Base-by-base conservation (phyloP, 2,113 vertebrate species). In the Erythrocercus mccallii region DNA sequence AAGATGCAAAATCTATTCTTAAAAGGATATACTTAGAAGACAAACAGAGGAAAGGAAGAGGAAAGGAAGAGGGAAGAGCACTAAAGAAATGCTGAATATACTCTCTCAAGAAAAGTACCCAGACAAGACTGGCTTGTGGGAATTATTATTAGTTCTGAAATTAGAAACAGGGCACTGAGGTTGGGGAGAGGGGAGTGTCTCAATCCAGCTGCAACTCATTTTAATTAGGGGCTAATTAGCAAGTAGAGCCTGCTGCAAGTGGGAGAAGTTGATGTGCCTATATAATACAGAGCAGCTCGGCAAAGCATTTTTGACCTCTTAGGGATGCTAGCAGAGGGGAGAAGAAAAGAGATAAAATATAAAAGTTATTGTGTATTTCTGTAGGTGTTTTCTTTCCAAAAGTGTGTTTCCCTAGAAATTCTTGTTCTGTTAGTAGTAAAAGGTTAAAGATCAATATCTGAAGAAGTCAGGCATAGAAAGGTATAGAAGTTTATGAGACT, bases 121-220 rank as follows among this genome's bases (percentile, higher is more conserved):
- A 86, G 65, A 78, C 83, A 31, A 89, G 28, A 17, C 42, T 74
- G 19, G 4, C 50, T 90, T 73, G n/a, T 62, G 61, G n/a, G 76
- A 95, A 94, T 86, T 92, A 94, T 92, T 90, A 94, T 71, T 81
- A 70, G 38, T 47, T 92, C 88, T 84, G 83, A 86, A 96, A 95
- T 92, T 92, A 94, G 88, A 96, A 91, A 35, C 53, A 91, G 88
- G 76, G 78, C 94, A 91, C n/a, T 60, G 61, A 51, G 83, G 69
- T 40, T 95, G 90, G 57, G 65, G 57, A 96, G 66, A 82, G 45
- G 53, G 81, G 81, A 76, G 96, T 90, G 85, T 88, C 92, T 85
- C 90, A 91, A 92, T 76, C 57, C 90, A 96, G 96, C 94, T 96
- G 95, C 94, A 97, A 79, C 94, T 96, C 83, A 74, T 96, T 95